These are phyloP conservation scores for Holothuria glaberrima DNA, from an alignment of 35 echinoderm and acorn worm species.

Conservation along the genomic window DNA sequence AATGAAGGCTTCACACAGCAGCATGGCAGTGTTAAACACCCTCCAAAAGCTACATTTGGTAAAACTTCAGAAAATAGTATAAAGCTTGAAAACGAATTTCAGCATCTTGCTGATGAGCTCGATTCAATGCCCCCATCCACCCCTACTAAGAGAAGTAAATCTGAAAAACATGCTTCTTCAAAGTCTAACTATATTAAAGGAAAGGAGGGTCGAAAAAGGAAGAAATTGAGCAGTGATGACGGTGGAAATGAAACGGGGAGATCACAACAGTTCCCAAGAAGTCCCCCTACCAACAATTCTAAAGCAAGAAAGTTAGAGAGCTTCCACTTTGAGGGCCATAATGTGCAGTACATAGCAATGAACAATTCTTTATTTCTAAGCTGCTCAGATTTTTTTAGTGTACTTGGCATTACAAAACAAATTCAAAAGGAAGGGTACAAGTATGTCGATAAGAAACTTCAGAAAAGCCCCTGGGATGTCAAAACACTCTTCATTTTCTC, in stretches of 20 bases:
- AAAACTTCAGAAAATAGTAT: neutral
- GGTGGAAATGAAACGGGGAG: neutral
- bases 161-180: too few species aligned
- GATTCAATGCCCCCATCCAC: too few species aligned
- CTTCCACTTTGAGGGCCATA: neutral
- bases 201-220: neutral
- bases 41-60: neutral
- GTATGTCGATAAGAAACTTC: neutral
- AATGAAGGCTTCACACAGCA: too few species aligned
- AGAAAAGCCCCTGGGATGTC: too few species aligned
- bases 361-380: neutral
- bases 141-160: too few species aligned
- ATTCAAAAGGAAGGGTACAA: constrained; percentile 4
- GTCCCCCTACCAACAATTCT: too few species aligned
- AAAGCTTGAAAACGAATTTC: neutral
- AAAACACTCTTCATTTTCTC: neutral
- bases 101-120: neutral
- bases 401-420: neutral
- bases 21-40: too few species aligned
- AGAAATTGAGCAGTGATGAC: neutral
- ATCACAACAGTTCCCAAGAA: neutral
- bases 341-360: neutral
- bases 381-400: neutral
- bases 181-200: neutral
- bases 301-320: too few species aligned